A percentile compares a stretch with the other conserved stretches of the same genome.
phyloP scores from a whole-genome alignment of 2,113 vertebrate species.

The Gyps fulvus region DNA sequence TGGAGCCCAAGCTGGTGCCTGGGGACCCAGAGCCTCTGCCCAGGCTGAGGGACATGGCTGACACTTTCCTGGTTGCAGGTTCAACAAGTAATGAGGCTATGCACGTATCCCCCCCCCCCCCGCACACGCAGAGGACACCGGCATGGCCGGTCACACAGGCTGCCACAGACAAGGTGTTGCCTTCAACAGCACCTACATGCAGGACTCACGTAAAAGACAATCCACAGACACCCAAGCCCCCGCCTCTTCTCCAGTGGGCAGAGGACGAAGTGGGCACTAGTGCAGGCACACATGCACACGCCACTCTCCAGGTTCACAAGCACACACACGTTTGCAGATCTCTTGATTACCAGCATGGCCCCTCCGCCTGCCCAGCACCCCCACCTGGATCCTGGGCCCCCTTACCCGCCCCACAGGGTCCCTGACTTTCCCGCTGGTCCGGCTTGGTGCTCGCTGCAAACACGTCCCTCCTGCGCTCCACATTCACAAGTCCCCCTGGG shows the following conservation, averaged over 20 bases:
- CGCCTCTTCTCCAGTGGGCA: background rate
- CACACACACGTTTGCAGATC: background rate
- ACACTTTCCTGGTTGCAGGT: background rate
- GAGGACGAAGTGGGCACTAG: background rate
- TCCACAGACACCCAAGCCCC: background rate
- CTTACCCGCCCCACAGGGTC: background rate
- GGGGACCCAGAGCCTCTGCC: background rate
- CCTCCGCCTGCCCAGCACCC: background rate
- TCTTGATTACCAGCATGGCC: background rate
- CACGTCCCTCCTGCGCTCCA: background rate
- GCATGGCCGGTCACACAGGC: background rate
- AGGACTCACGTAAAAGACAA: background rate
- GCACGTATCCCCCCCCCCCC: no score
- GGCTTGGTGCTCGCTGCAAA: background rate
- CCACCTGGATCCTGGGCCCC: background rate
- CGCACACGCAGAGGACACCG: no score
- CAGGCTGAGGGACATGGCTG: background rate
- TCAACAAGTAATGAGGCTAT: background rate
- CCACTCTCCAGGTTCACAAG: background rate
- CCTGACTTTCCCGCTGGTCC: background rate
- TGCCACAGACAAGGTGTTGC: no score
- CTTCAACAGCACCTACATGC: background rate
- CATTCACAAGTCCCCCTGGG: fast-evolving
- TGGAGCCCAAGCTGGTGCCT: background rate
- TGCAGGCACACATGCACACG: no score